Evolutionary conservation across 2,888 invertebrate species (phyloP).

Genomic region (Drymonia ruficornis): DNA sequence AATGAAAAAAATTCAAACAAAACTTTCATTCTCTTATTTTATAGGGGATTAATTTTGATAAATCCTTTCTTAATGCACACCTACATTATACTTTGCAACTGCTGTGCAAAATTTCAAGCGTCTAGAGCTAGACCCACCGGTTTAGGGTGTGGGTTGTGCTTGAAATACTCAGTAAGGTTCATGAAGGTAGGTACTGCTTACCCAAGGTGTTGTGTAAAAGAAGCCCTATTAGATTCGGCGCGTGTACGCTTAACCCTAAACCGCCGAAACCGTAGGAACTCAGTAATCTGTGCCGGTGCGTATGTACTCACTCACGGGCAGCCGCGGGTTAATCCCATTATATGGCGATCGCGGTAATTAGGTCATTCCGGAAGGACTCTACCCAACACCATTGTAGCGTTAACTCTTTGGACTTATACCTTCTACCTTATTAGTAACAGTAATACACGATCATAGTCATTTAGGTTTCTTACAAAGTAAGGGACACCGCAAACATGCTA

Average conservation of each 20-base stretch:
- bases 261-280: conserved; percentile 75
- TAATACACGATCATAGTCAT: no score
- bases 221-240: conserved; percentile 56
- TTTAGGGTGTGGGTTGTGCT: no score
- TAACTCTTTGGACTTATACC: conserved; percentile 14
- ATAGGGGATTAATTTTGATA: no score
- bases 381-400: background rate
- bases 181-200: background rate
- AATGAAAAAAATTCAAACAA: no score
- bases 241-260: conserved; percentile 75
- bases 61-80: no score
- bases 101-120: no score
- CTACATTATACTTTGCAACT: no score
- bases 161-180: background rate
- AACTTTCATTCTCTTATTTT: no score
- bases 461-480: no score
- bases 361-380: conserved; percentile 41
- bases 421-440: background rate
- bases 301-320: conserved; percentile 45
- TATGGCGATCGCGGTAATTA: conserved; percentile 52
- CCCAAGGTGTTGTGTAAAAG: conserved; percentile 33
- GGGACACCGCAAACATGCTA: no score
- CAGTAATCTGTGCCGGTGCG: conserved; percentile 71
- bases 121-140: no score
- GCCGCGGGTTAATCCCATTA: conserved; percentile 73